Percentiles rank a stretch among this genome's conserved stretches.
phyloP scores from a whole-genome alignment of 2,113 vertebrate genomes.

The Chascanopsetta lugubris region DNA sequence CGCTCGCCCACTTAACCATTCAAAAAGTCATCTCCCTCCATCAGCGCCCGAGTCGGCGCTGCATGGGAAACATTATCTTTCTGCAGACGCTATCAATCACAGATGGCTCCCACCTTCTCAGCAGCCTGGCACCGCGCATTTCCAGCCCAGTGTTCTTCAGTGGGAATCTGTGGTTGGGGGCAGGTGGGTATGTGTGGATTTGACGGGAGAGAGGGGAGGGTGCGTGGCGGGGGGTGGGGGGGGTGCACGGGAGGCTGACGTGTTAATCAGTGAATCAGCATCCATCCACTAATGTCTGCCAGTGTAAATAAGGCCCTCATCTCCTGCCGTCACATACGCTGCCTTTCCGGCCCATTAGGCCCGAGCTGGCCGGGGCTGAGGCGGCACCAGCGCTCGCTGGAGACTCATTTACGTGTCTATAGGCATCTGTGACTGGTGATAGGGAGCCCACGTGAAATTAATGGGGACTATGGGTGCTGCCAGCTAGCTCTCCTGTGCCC shows the following conservation, averaged over 20 bases:
- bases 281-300: conserved; percentile 84
- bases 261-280: conserved; percentile 84
- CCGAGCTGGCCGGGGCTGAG: conserved; percentile 92
- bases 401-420: conserved; percentile 97
- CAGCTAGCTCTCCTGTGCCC: conserved; percentile 85
- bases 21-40: conserved; percentile 81
- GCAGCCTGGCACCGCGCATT: conserved; percentile 59
- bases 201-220: conserved; percentile 28
- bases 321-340: conserved; percentile 92
- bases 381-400: conserved; percentile 87
- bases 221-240: neutral
- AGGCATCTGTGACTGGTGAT: conserved; percentile 99
- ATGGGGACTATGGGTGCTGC: conserved; percentile 88
- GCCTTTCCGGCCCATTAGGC: conserved; percentile 95
- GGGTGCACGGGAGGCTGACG: conserved; percentile 61
- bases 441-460: conserved; percentile 98
- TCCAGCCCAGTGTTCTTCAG: conserved; percentile 38
- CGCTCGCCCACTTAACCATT: conserved; percentile 79
- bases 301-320: conserved; percentile 95
- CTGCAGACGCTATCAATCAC: conserved; percentile 76
- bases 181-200: conserved; percentile 9
- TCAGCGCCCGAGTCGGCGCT: conserved; percentile 65
- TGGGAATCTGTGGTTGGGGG: conserved; percentile 20
- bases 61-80: conserved; percentile 78
- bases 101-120: conserved; percentile 69